Conservation (phyloP, 2,797 vertebrate genomes). For the Sciurus carolinensis region DNA sequence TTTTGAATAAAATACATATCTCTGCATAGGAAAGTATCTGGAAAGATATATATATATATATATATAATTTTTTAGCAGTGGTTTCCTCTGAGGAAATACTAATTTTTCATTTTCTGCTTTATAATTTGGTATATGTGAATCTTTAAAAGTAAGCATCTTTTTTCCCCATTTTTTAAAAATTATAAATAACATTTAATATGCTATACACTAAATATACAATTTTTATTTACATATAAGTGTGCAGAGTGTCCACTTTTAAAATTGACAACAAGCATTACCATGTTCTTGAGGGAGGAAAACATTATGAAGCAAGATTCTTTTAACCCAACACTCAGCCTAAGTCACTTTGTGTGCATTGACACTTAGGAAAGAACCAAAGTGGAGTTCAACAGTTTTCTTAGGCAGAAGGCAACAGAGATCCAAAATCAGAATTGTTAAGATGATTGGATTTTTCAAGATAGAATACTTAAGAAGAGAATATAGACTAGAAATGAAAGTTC, state of each 20-base stretch:
- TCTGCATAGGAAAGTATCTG: not conserved
- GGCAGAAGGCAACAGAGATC: not conserved
- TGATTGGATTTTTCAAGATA: not conserved
- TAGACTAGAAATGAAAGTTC: not conserved
- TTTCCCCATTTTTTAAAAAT: not conserved
- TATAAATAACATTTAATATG: not conserved
- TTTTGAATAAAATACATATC: constrained; percentile 21
- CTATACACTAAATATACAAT: not conserved
- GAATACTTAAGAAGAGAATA: not conserved
- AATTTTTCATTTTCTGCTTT: not conserved
- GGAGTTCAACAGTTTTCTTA: not conserved
- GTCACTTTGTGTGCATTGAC: not conserved
- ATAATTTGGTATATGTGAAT: not conserved
- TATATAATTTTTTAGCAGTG: no score
- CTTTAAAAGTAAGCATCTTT: not conserved
- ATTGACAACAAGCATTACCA: not conserved
- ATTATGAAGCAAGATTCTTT: not conserved
- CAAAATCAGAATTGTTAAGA: not conserved
- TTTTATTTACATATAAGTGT: not conserved
- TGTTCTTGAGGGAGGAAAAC: not conserved
- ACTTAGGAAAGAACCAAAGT: not conserved
- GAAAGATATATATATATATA: not conserved
- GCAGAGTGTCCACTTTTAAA: not conserved
- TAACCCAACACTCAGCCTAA: not conserved
- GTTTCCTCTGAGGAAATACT: not conserved